Conservation (phyloP, 2,113 vertebrate genomes). For the Protomyctophum bolini region DNA sequence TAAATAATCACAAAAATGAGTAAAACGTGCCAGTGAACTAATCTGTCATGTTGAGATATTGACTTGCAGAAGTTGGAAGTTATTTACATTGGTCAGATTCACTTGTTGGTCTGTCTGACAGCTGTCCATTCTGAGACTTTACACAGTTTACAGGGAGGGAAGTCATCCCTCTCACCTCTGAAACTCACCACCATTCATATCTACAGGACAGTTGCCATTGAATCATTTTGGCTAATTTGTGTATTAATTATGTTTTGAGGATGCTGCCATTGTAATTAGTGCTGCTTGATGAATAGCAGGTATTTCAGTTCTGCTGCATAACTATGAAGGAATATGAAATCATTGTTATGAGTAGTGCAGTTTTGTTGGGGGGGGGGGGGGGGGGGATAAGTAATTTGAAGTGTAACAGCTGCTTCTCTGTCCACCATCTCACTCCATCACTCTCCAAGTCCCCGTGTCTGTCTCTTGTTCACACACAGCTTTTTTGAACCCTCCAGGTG, state of each 20-base stretch:
- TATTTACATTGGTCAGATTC: not conserved
- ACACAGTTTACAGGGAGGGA: too few relatives aligned
- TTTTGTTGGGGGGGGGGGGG: slow-evolving; percentile 24
- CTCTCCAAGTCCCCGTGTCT: not conserved
- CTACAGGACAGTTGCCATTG: not conserved
- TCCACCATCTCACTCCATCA: not conserved
- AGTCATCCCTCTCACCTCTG: not conserved
- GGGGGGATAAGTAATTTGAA: slow-evolving; percentile 38
- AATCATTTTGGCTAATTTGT: not conserved
- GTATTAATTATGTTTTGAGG: slow-evolving; percentile 6
- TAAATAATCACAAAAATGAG: slow-evolving; percentile 19
- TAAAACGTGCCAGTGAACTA: slow-evolving; percentile 9
- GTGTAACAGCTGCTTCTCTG: slow-evolving; percentile 54
- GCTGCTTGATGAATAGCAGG: slow-evolving; percentile 46
- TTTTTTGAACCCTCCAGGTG: too few relatives aligned
- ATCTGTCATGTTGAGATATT: slow-evolving; percentile 6
- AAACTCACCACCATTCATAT: not conserved
- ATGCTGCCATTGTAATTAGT: slow-evolving; percentile 23
- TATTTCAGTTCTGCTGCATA: slow-evolving; percentile 35
- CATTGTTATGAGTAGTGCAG: slow-evolving; percentile 36
- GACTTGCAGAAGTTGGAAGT: not conserved
- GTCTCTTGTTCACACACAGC: not conserved
- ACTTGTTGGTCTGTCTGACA: not conserved
- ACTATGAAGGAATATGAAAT: slow-evolving; percentile 47
- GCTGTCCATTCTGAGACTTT: not conserved